Evolutionary conservation across 2,113 vertebrate species (phyloP), one percentile per base, ranked within the genome.

Genomic region (Formicarius rufipectus): DNA sequence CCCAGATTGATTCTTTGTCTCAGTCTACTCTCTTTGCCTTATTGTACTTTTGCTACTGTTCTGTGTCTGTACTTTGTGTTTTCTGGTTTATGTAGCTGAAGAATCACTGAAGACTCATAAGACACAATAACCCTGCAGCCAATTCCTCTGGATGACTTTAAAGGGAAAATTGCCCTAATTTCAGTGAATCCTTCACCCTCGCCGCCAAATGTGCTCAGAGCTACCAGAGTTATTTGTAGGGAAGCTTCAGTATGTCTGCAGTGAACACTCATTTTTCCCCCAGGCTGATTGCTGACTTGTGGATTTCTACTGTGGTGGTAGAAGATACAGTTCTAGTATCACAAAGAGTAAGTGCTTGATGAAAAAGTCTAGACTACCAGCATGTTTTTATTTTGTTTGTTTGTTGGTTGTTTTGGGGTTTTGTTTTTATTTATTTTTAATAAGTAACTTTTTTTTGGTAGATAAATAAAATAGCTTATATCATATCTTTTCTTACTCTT

Each of bases 101-200:
- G 92, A 87, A 89, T 93, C 89, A 59, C 25, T 67, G 89, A 91
- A 91, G 85, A 59, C 78, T 90, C 59, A 33, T 68, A 87, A 79
- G 53, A 87, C 71, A 93, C 39, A 89, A 89, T 87, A 91, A 89
- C 47, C 72, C 76, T 87, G 47, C 30, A 75, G 69, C 69, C 87
- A 93, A 90, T 95, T 93, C 63, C 75, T 82, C 75, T 83, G 71
- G 44, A 78, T 91, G 71, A 64, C 87, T 91, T 93, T 60, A 93
- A 58, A 87, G 28, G 58, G 71, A 91, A 95, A 96, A 97, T 94
- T 83, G 94, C 82, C 37, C 31, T 85, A 87, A 93, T 96, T 93
- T 95, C 74, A 72, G 71, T 60, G 78, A 85, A 66, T 80, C 59
- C 24, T 39, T 78, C 58, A 50, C 50, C 40, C 62, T 31, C 12